Evolutionary conservation across 2,113 vertebrate genomes (phyloP), one percentile per base, ranked within the genome.

Genomic region (Rhinopithecus roxellana): DNA sequence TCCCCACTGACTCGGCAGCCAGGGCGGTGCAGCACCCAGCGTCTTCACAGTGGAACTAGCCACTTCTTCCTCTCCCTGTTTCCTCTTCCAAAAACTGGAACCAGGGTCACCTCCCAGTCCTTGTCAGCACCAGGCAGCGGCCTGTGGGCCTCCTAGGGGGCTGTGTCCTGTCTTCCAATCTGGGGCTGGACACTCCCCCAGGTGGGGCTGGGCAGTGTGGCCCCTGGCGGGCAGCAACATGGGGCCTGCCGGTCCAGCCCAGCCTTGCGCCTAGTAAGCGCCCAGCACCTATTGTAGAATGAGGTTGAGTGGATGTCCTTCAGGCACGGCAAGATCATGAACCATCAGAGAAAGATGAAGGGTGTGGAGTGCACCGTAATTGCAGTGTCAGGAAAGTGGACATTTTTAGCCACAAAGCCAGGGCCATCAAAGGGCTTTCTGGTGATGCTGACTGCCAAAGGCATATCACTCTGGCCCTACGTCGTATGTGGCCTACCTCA

Each of bases 391-490:
- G 85, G 43, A 67, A 64, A 83, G 79, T 10, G 52, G 80, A 79
- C 86, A 16, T 50, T 96, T 97, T 94, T 92, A 95, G 88, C 70
- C 92, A 70, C 87, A 84, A 69, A 79, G 77, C 6, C 27, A 57
- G 43, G 50, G 25, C 40, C 1, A 0, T 38, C 45, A 27, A 67
- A 94, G 79, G 79, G 30, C 52, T 35, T 40, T 70, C 70, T 23
- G 16, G 25, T 35, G 64, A 90, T 55, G 27, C 22, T 4, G 32
- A 88, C 81, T n/a, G 55, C 50, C 64, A 22, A 23, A 38, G 6
- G 23, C 16, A 13, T 5, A 7, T 57, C 18, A 0, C 43, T 64
- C 27, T 5, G 12, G 61, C 27, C 61, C 74, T 79, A 38, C 0
- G 6, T 5, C 7, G 11, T 43, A 1, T 12, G 55, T 50, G 61